phyloP scores from a whole-genome alignment of 2,797 vertebrate species.

The Enteromius thamalakanensis region DNA sequence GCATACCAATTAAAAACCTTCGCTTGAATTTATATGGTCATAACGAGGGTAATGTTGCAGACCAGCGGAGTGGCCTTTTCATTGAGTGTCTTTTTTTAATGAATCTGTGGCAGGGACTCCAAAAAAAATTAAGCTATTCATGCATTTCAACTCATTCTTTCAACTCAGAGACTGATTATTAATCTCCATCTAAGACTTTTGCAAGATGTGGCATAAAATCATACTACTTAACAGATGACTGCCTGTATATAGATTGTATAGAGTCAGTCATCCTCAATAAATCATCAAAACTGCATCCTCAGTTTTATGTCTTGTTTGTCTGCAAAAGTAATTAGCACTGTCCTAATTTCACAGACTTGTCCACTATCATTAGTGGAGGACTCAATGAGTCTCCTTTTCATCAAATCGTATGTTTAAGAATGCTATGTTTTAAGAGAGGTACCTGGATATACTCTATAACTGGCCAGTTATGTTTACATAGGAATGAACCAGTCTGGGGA shows the following conservation, averaged over 20 bases:
- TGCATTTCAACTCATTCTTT: conserved; percentile 3
- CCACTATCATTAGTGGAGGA: not conserved
- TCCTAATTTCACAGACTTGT: not conserved
- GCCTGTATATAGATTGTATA: too few relatives aligned
- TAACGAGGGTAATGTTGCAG: not conserved
- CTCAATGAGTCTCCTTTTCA: not conserved
- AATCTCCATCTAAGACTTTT: not conserved
- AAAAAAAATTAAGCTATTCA: conserved; percentile 7
- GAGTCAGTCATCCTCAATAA: not conserved
- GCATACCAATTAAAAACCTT: not conserved
- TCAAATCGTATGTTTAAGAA: not conserved
- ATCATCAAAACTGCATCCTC: not conserved
- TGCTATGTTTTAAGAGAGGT: not conserved
- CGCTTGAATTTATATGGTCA: not conserved
- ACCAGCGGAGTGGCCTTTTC: conserved; percentile 15
- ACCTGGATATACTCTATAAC: not conserved
- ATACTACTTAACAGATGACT: not conserved
- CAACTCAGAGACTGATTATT: not conserved
- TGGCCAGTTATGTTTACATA: not conserved
- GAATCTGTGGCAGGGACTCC: not conserved
- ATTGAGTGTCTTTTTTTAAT: conserved; percentile 8
- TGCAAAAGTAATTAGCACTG: not conserved
- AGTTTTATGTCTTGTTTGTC: not conserved
- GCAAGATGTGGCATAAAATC: not conserved
- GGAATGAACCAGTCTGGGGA: not conserved